Base-by-base conservation (phyloP, 2,888 invertebrate species). In the Smittia sp. region DNA sequence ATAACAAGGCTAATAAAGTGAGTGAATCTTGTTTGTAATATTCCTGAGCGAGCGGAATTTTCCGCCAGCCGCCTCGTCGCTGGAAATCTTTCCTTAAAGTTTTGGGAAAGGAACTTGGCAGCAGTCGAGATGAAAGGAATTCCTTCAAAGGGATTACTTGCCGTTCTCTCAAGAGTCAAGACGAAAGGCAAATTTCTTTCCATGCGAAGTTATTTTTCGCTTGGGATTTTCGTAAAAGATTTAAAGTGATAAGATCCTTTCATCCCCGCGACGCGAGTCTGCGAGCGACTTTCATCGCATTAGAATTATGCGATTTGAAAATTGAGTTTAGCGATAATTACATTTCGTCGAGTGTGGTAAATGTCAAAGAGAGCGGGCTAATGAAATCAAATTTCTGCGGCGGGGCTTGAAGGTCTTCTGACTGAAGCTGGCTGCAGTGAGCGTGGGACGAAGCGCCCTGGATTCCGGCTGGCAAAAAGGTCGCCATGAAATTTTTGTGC, bases 1-100 rank as follows among this genome's bases (percentile, higher is more conserved):
- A 80, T 82, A 81, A 81, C 81, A 78, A 80, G 81, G 82, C 81
- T 79, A 78, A 79, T 81, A 77, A 79, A 81, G 82, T 82, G 79
- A 82, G 81, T 77, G 74, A 66, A 3, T 24, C 25, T 24, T 69
- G 3, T 69, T 25, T 46, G 46, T 13, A n/a, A n/a, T 46, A 3
- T 46, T 46, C 15, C 46, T 46, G 6, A 6, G 3, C 15, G 3
- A 13, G 46, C 46, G n/a, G 15, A n/a, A 32, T 46, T 46, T 46
- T 46, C 3, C 11, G 46, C n/a, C 46, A 32, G 9, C 32, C 32
- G 32, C 9, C 32, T 32, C 32, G 4, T 32, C 32, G 32, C n/a
- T 32, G 32, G 32, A 32, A 15, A 46, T 46, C 18, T 18, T 18
- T n/a, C 52, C 18, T 46, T 58, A 58, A 20, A 20, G 18, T 18